phyloP scores from a whole-genome alignment of 2,888 invertebrate species.

The Pachycephus smyrnensis region DNA sequence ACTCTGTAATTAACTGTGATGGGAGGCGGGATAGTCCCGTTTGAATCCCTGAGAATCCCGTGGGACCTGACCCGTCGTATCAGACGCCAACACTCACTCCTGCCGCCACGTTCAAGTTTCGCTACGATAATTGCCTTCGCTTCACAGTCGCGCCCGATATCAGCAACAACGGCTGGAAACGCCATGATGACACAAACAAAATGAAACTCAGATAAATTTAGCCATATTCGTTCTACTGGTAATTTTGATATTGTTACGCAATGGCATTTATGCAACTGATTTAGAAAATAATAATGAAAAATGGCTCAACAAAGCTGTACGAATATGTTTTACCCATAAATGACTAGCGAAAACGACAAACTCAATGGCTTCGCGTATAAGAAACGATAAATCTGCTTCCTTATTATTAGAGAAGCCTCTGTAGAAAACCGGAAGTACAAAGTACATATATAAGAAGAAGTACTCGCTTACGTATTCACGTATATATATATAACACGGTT shows the following conservation, averaged over 20 bases:
- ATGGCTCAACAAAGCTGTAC: not conserved
- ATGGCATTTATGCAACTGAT: not conserved
- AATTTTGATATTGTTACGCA: not conserved
- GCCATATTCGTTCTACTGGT: not conserved
- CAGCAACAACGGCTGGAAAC: constrained; percentile 11
- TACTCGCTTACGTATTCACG: constrained; percentile 30
- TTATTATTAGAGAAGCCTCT: constrained; percentile 32
- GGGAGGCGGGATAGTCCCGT: constrained; percentile 57
- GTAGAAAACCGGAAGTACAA: constrained; percentile 58
- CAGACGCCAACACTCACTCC: constrained; percentile 63
- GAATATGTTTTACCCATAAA: not conserved
- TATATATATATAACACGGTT: constrained; percentile 19
- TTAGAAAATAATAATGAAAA: not conserved
- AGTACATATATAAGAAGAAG: constrained; percentile 39
- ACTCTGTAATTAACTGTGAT: constrained; percentile 63
- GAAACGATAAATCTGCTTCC: constrained; percentile 16
- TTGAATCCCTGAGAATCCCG: constrained; percentile 61
- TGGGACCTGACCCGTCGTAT: constrained; percentile 63
- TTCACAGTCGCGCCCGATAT: constrained; percentile 55
- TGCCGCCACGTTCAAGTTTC: constrained; percentile 60
- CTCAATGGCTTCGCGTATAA: not conserved
- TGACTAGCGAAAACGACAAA: not conserved
- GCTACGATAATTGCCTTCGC: constrained; percentile 65
- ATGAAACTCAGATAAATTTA: not conserved
- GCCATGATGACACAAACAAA: constrained; percentile 15